phyloP scores from a whole-genome alignment of 2,113 vertebrate genomes.

The Eptatretus burgeri region DNA sequence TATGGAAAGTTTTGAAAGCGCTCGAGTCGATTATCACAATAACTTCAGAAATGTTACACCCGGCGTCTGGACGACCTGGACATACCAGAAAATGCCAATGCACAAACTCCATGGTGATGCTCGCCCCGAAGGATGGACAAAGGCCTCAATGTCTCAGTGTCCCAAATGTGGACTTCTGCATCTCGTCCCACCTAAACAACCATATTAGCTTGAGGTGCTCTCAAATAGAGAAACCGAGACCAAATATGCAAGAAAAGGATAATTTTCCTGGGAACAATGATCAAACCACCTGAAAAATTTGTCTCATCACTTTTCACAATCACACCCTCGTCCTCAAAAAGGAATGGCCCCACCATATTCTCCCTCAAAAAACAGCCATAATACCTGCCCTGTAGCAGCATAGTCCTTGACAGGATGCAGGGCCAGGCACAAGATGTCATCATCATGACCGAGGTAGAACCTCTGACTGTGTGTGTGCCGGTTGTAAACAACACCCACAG shows the following conservation, averaged over 20 bases:
- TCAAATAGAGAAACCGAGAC: no score
- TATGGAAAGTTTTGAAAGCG: not conserved
- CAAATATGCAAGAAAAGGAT: not conserved
- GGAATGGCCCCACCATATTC: not conserved
- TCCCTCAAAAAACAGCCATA: not conserved
- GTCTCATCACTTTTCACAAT: not conserved
- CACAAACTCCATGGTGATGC: conserved; percentile 67
- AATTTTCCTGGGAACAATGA: not conserved
- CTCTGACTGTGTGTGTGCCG: conserved; percentile 80
- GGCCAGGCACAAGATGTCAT: conserved; percentile 77
- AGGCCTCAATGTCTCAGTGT: conserved; percentile 62
- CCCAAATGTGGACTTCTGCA: conserved; percentile 70
- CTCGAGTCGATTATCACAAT: no score
- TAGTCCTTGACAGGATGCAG: conserved; percentile 86
- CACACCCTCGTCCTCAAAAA: not conserved
- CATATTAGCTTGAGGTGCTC: no score
- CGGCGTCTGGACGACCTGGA: no score
- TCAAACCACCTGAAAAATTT: not conserved
- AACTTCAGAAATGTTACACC: no score
- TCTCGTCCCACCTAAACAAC: conserved; percentile 54
- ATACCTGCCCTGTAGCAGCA: conserved; percentile 83
- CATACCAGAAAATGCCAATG: conserved; percentile 69
- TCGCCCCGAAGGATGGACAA: conserved; percentile 59
- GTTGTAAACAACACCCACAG: conserved; percentile 80
- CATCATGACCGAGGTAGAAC: conserved; percentile 78